Evolutionary conservation across 37 sponge, comb jelly and placozoan species (phyloP).

Genomic region (Chondrilla cf. caribensis): DNA sequence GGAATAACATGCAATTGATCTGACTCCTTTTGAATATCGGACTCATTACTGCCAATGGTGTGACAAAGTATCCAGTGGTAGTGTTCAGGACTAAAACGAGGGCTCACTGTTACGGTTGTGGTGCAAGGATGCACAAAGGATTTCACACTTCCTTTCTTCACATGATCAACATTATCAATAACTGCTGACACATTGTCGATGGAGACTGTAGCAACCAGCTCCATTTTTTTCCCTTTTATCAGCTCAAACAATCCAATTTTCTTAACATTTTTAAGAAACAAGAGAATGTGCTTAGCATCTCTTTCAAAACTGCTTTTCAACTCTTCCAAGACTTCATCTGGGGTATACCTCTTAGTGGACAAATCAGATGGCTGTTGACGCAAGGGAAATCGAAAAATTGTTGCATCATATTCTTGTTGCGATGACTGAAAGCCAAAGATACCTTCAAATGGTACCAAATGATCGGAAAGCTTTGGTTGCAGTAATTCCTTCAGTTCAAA

Average conservation of each 20-base stretch:
- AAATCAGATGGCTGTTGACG: slow-evolving; percentile 42
- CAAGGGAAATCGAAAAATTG: slow-evolving; percentile 82
- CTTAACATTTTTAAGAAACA: slow-evolving; percentile 56
- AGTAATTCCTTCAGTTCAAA: slow-evolving; percentile 15
- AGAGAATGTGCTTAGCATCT: slow-evolving; percentile 43
- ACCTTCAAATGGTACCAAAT: slow-evolving; percentile 30
- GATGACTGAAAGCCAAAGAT: slow-evolving; percentile 30
- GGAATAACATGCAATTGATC: slow-evolving; percentile 40
- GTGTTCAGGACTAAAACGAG: background rate
- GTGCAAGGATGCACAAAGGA: background rate
- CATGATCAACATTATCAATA: background rate
- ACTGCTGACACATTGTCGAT: background rate
- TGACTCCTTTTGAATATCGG: background rate
- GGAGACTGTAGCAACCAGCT: background rate
- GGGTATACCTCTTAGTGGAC: background rate
- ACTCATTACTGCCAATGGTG: slow-evolving; percentile 38
- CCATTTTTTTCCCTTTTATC: background rate
- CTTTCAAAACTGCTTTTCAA: slow-evolving; percentile 29
- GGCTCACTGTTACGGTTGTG: background rate
- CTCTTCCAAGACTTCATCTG: slow-evolving; percentile 30
- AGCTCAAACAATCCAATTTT: slow-evolving; percentile 32
- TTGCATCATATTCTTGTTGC: slow-evolving; percentile 28
- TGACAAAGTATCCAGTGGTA: slow-evolving; percentile 62
- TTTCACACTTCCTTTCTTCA: background rate
- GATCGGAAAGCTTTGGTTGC: slow-evolving; percentile 9